Conservation (phyloP, 2,888 invertebrate species). For the Drosophila lutescens region DNA sequence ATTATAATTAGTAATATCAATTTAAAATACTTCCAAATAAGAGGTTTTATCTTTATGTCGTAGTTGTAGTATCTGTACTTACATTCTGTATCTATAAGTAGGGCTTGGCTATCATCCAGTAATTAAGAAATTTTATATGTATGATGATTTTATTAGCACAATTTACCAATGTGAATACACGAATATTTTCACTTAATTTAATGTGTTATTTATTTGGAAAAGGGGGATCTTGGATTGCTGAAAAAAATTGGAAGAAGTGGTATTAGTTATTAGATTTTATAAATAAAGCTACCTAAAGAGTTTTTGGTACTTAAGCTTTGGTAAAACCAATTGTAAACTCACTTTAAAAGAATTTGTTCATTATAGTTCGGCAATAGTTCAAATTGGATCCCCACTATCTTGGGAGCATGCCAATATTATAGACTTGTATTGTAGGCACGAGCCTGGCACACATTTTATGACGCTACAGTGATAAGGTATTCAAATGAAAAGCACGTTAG, state of each 20-base stretch:
- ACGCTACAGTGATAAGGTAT: conserved; percentile 25
- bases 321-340: background rate
- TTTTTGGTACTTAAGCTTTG: no score
- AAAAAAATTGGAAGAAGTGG: no score
- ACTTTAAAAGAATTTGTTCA: background rate
- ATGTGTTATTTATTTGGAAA: conserved; percentile 14
- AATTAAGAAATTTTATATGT: conserved; percentile 29
- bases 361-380: background rate
- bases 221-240: background rate
- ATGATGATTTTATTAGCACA: conserved; percentile 65
- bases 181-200: conserved; percentile 30
- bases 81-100: conserved; percentile 46
- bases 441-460: conserved; percentile 27
- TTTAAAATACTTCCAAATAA: background rate
- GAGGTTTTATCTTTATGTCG: conserved; percentile 4
- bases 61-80: conserved; percentile 44
- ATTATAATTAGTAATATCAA: conserved; percentile 38
- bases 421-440: conserved; percentile 8
- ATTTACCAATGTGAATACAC: conserved; percentile 68
- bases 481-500: conserved; percentile 56
- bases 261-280: no score
- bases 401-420: conserved; percentile 1
- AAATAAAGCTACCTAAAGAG: no score
- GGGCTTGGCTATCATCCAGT: conserved; percentile 51
- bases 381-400: background rate